These are phyloP conservation scores for Onchidella celtica DNA, from an alignment of 2,888 invertebrate species.

Conservation along the genomic window DNA sequence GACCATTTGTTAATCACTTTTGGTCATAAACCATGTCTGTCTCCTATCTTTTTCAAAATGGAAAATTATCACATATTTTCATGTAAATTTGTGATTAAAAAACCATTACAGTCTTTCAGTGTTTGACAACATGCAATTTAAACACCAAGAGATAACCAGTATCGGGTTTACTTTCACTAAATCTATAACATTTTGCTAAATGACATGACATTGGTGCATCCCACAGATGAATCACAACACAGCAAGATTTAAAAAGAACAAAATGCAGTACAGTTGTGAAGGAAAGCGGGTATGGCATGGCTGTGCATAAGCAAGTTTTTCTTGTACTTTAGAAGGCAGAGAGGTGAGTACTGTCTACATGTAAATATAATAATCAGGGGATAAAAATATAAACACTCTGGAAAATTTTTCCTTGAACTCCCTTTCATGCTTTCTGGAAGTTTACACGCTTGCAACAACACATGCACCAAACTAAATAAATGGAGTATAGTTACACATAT, in stretches of 20 bases:
- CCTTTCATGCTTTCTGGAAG: neutral
- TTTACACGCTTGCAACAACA: neutral
- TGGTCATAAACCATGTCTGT: too few species aligned
- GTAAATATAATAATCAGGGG: conserved; percentile 12
- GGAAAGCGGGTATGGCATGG: conserved; percentile 5
- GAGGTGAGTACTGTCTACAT: conserved; percentile 25
- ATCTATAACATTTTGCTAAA: too few species aligned
- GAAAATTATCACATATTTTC: too few species aligned
- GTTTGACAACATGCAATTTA: too few species aligned
- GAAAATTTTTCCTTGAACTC: neutral
- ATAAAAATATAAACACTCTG: neutral
- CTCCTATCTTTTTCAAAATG: too few species aligned
- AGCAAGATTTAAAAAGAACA: neutral
- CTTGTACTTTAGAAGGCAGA: conserved; percentile 23
- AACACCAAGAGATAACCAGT: too few species aligned
- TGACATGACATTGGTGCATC: neutral
- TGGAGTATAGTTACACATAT: neutral
- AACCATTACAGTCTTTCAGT: too few species aligned
- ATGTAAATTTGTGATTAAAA: too few species aligned
- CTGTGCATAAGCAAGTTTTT: conserved; percentile 33
- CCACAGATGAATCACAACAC: neutral
- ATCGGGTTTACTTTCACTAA: too few species aligned
- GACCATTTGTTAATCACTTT: too few species aligned
- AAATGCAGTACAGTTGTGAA: neutral
- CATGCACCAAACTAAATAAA: neutral